Conservation (phyloP, 2,888 invertebrate genomes). For the Isoperla grammatica region DNA sequence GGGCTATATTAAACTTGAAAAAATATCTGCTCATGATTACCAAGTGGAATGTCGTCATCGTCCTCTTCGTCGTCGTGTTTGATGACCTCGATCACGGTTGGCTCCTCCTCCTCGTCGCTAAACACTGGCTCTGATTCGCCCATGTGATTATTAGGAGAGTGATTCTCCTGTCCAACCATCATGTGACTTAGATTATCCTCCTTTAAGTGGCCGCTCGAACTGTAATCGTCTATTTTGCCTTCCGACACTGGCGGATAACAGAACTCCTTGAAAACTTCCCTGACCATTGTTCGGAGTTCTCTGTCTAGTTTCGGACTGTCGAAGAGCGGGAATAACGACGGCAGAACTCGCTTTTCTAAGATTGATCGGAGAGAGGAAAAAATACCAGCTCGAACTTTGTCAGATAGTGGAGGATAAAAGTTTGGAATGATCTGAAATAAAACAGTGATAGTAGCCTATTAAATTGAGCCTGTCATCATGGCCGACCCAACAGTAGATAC, state of each 20-base stretch:
- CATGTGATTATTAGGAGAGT: slow-evolving; percentile 30
- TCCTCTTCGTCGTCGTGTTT: slow-evolving; percentile 51
- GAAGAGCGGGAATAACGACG: slow-evolving; percentile 78
- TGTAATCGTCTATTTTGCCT: slow-evolving; percentile 40
- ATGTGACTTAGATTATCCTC: slow-evolving; percentile 33
- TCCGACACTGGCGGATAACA: slow-evolving; percentile 55
- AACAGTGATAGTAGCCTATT: neutral
- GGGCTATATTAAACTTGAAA: no score
- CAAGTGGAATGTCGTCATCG: slow-evolving; percentile 68
- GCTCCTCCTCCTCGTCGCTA: slow-evolving; percentile 79
- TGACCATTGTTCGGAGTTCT: slow-evolving; percentile 75
- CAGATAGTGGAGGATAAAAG: slow-evolving; percentile 73
- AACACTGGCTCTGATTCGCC: slow-evolving; percentile 60
- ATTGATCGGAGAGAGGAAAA: slow-evolving; percentile 79
- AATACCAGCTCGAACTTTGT: slow-evolving; percentile 74
- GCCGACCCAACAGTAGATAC: no score
- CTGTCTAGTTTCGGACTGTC: slow-evolving; percentile 82
- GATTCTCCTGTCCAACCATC: slow-evolving; percentile 32
- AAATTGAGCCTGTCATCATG: neutral
- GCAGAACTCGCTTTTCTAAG: slow-evolving; percentile 84
- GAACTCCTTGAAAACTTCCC: slow-evolving; percentile 90
- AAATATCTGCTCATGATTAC: no score
- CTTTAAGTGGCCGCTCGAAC: slow-evolving; percentile 24
- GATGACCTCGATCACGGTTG: neutral
- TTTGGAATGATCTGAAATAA: slow-evolving; percentile 70